phyloP scores from a whole-genome alignment of 2,113 vertebrate species.

The Pao palembangensis region DNA sequence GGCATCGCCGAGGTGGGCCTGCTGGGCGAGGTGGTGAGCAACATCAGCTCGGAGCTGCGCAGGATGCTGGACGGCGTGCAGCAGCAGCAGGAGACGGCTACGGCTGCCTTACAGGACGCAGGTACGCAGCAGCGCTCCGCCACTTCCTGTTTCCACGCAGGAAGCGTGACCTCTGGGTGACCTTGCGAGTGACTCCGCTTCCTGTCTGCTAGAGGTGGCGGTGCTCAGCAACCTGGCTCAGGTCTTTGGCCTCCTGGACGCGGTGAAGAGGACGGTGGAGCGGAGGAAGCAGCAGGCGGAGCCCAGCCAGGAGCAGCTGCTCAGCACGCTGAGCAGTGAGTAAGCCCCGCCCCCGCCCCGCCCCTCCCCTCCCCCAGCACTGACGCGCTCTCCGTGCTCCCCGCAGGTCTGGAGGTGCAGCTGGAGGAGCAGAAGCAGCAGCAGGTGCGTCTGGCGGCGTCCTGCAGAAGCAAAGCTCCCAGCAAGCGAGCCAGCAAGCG shows the following conservation, averaged over 20 bases:
- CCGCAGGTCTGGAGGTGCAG: slow-evolving; percentile 86
- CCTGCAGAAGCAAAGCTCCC: slow-evolving; percentile 82
- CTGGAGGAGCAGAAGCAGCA: slow-evolving; percentile 90
- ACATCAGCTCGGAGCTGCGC: slow-evolving; percentile 92
- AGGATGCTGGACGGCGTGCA: slow-evolving; percentile 87
- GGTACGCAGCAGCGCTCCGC: slow-evolving; percentile 66
- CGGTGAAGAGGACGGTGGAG: slow-evolving; percentile 88
- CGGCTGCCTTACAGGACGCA: slow-evolving; percentile 81
- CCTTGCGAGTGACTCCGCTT: slow-evolving; percentile 56
- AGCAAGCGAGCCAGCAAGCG: slow-evolving; percentile 82
- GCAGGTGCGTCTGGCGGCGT: slow-evolving; percentile 77
- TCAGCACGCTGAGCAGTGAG: slow-evolving; percentile 84
- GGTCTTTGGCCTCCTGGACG: slow-evolving; percentile 91
- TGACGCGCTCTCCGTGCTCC: neutral
- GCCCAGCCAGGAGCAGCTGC: slow-evolving; percentile 86
- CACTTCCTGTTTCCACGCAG: neutral
- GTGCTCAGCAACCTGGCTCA: slow-evolving; percentile 93
- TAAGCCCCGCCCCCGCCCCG: slow-evolving; percentile 8
- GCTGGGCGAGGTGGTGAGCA: slow-evolving; percentile 94
- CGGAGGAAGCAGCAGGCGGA: slow-evolving; percentile 84
- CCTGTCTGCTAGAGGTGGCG: slow-evolving; percentile 84
- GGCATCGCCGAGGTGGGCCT: slow-evolving; percentile 95
- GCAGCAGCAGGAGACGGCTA: slow-evolving; percentile 75
- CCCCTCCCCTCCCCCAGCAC: neutral
- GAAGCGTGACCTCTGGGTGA: neutral